Base-by-base conservation (phyloP, 2,113 vertebrate genomes). In the Cryptomyrus ogoouensis region DNA sequence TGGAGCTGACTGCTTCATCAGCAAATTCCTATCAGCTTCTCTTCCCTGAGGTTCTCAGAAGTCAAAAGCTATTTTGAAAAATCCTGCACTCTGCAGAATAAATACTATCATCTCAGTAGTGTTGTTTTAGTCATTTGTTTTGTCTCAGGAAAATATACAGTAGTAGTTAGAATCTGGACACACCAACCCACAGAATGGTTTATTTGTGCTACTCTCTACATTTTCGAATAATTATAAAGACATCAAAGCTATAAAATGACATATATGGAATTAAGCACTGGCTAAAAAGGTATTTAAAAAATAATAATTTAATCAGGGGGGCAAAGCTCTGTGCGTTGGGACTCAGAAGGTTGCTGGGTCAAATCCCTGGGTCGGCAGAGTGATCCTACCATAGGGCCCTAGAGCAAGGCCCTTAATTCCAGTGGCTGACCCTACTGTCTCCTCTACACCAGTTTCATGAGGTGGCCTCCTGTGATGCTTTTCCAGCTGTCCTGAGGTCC, bases 51-150 rank as follows among this genome's bases (percentile, higher is more conserved):
- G 31, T 53, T 87, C 9, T 87, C 44, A 86, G 24, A 86, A 86
- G 27, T 17, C 85, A 86, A 49, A 85, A 86, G 24, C 44, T 80
- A 80, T 80, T 84, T 87, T 52, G 47, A 87, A 53, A 87, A 87
- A 27, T 35, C 83, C 21, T 47, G 9, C 47, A 39, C 85, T 87
- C 44, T 87, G 50, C 50, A 53, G 49, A 87, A 87, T 87, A 47
- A 56, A 53, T 53, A 35, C 49, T 31, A 52, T 35, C 13, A 87
- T 52, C n/a, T 52, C 17, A 24, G 44, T n/a, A 24, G 19, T 47
- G 21, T n/a, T 84, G 83, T 21, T 84, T 47, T 24, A 47, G 42
- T 47, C 44, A 83, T 83, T 83, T 44, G 31, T 84, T 47, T 84
- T 47, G 39, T 44, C 35, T 19, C 42, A 19, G 19, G 5, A 83